Evolutionary conservation across 1,140 invertebrate species (phyloP).

Genomic region (Brachionus rotundiformis): DNA sequence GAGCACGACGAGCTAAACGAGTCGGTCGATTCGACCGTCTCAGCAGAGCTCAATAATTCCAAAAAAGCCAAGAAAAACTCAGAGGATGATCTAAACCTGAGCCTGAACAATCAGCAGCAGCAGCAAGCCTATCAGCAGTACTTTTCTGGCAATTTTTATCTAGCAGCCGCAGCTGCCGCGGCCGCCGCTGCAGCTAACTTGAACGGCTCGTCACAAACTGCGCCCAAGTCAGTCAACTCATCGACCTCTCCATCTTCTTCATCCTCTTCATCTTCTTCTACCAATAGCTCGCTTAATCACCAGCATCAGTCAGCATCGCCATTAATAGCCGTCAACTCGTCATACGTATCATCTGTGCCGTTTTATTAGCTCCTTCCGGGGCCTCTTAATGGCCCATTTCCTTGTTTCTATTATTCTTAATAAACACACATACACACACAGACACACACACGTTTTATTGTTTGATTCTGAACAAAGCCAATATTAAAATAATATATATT

Average conservation of each 20-base stretch:
- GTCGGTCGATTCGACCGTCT: not conserved
- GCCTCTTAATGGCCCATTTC: not conserved
- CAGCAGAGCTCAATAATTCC: not conserved
- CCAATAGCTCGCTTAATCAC: not conserved
- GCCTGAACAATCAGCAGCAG: not conserved
- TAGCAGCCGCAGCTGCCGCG: not conserved
- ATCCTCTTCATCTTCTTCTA: not conserved
- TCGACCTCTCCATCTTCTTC: not conserved
- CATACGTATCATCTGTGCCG: constrained; percentile 25
- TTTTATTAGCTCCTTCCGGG: constrained; percentile 33
- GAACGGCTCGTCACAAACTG: not conserved
- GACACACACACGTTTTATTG: not conserved
- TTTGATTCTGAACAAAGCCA: no score
- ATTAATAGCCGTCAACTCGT: constrained; percentile 36
- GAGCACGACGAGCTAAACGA: constrained; percentile 16
- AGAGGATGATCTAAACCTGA: no score
- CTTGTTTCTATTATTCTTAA: not conserved
- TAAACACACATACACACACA: no score
- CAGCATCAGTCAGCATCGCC: constrained; percentile 7
- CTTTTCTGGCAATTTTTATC: constrained; percentile 25
- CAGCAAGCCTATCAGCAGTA: constrained; percentile 6
- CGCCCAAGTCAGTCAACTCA: not conserved
- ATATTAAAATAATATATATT: not conserved
- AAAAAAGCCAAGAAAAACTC: not conserved
- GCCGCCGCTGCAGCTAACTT: not conserved